Evolutionary conservation across 2,888 invertebrate species (phyloP).

Genomic region (Idaea straminata): DNA sequence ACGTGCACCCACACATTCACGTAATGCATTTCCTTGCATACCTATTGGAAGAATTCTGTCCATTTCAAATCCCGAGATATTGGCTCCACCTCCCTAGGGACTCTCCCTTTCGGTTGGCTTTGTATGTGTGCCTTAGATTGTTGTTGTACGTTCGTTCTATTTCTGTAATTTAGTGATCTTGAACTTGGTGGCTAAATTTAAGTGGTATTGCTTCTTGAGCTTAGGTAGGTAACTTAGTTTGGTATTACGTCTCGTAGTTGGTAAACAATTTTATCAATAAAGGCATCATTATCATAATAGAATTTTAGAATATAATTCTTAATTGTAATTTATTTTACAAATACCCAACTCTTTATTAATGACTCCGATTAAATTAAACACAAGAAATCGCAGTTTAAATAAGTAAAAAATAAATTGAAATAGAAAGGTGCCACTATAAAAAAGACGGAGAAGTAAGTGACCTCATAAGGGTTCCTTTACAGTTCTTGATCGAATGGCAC

Average conservation of each 20-base stretch:
- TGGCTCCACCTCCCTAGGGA: conserved; percentile 77
- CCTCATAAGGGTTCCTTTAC: too few relatives aligned
- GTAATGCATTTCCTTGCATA: conserved; percentile 75
- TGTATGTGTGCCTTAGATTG: conserved; percentile 44
- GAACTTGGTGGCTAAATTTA: conserved; percentile 49
- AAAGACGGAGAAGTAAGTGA: too few relatives aligned
- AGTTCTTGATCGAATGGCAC: too few relatives aligned
- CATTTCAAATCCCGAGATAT: conserved; percentile 70
- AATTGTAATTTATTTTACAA: too few relatives aligned
- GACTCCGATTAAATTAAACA: too few relatives aligned
- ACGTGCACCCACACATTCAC: conserved; percentile 52
- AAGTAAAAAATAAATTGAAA: too few relatives aligned
- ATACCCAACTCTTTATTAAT: too few relatives aligned
- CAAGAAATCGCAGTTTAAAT: too few relatives aligned
- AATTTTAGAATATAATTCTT: too few relatives aligned
- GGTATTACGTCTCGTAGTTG: conserved; percentile 7
- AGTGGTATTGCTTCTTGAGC: conserved; percentile 20
- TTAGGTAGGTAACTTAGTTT: neutral
- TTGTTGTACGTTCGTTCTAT: conserved; percentile 56
- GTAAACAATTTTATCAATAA: neutral
- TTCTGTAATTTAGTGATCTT: conserved; percentile 56
- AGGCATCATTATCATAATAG: too few relatives aligned
- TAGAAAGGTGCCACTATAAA: too few relatives aligned
- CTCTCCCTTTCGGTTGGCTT: conserved; percentile 69
- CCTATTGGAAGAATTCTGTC: conserved; percentile 70